A percentile compares a stretch with the other conserved stretches of the same genome.
phyloP scores from a whole-genome alignment of 2,113 vertebrate genomes.

The Oceanodroma tethys region DNA sequence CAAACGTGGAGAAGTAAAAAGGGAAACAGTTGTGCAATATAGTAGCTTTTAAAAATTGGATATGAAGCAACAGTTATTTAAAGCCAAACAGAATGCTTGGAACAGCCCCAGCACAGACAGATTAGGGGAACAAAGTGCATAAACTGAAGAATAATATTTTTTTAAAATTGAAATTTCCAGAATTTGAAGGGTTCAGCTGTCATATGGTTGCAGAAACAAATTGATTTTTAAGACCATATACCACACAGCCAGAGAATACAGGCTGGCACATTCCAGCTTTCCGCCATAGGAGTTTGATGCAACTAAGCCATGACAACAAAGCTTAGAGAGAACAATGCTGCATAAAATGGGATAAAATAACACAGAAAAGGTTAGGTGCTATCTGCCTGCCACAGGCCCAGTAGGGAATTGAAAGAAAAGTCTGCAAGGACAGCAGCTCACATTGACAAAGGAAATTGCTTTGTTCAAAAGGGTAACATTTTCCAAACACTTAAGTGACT shows the following conservation, averaged over 20 bases:
- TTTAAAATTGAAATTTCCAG: background rate
- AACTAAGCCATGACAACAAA: background rate
- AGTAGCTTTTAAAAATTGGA: background rate
- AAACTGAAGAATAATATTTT: background rate
- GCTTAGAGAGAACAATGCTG: background rate
- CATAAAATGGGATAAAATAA: constrained; percentile 12
- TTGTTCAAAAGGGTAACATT: background rate
- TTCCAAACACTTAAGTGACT: background rate
- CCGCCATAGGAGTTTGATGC: background rate
- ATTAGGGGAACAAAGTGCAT: background rate
- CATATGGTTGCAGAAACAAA: background rate
- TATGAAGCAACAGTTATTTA: background rate
- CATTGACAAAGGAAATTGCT: background rate
- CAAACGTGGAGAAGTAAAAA: background rate
- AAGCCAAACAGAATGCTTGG: background rate
- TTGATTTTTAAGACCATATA: background rate
- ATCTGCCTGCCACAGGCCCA: background rate
- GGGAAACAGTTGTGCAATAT: background rate
- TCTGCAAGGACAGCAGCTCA: background rate
- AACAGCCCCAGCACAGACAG: background rate
- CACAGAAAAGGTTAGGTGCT: background rate
- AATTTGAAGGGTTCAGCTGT: background rate
- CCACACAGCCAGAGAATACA: background rate
- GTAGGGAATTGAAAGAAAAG: background rate
- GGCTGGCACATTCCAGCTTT: background rate